Conservation (phyloP, 2,797 vertebrate genomes). For the Rhinichthys osculus region DNA sequence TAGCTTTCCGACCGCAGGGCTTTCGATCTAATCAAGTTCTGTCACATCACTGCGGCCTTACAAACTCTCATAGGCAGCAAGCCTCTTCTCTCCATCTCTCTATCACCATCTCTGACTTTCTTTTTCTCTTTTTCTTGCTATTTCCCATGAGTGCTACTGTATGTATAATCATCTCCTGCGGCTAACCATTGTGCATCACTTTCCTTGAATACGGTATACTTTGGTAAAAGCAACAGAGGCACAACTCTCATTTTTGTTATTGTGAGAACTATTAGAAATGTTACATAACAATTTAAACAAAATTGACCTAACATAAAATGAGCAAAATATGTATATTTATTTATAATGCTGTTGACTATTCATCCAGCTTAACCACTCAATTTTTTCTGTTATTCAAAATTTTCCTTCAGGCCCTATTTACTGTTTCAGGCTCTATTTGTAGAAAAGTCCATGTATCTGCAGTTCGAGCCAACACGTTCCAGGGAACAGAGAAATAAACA, state of each 20-base stretch:
- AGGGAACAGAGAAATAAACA: slow-evolving; percentile 17
- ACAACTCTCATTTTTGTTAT: not conserved
- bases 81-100: slow-evolving; percentile 1
- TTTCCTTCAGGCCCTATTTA: not conserved
- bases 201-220: slow-evolving; percentile 1
- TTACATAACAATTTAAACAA: not conserved
- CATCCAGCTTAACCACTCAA: not conserved
- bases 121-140: not conserved
- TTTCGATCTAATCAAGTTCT: slow-evolving; percentile 37
- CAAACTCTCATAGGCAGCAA: not conserved
- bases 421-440: not conserved
- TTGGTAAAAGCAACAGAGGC: not conserved
- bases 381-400: not conserved
- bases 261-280: slow-evolving; percentile 7
- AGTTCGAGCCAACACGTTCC: slow-evolving; percentile 2
- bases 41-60: slow-evolving; percentile 27
- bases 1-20: slow-evolving; percentile 35
- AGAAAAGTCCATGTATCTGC: not conserved
- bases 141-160: not conserved
- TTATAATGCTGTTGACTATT: not conserved
- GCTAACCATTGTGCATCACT: not conserved
- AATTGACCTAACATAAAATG: not conserved
- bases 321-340: not conserved
- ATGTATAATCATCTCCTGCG: not conserved
- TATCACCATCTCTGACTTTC: not conserved